Evolutionary conservation across 2,113 vertebrate genomes (phyloP), one percentile per base, ranked within the genome.

Genomic region (Phoenicopterus ruber): DNA sequence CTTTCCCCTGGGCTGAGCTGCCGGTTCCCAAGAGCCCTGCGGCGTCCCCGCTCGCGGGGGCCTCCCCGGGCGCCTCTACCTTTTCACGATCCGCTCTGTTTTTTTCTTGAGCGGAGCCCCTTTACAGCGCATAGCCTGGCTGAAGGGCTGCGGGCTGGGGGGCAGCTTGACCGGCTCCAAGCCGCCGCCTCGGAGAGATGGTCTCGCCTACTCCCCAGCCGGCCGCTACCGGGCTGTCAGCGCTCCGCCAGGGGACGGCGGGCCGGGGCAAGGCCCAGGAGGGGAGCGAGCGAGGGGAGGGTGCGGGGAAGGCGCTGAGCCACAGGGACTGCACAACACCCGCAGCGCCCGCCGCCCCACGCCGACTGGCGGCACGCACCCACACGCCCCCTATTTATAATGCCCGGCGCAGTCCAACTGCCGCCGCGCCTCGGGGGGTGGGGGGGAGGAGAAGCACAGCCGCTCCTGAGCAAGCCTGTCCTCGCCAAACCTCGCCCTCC

Each of bases 31-130:
- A 66, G 59, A 73, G 82, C 86, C 84, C 82, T 86, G 38, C 81
- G 38, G 69, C 29, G 47, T 81, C 61, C 80, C 72, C 88, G 32
- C 36, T 65, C 7, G 7, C 72, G 34, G 87, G 91, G 90, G 81
- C 90, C n/a, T 81, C 40, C 38, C 17, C 58, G 57, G 52, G n/a
- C 54, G 80, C 79, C 97, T 98, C 98, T 99, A 99, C 98, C 99
- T 99, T 96, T 99, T 98, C 87, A 99, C 99, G 91, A 98, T 97
- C 95, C 97, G 98, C 71, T 97, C 92, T 21, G 98, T 94, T 98
- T 99, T 99, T 97, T 99, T 99, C 98, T 99, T 99, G 94, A 98
- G 98, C 97, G 98, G 97, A 91, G 98, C 98, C 98, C 98, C 98
- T 98, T 93, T 97, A 96, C 97, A 95, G 98, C 95, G 97, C 99